A percentile compares a stretch with the other conserved stretches of the same genome.
Conservation (phyloP, 2,113 vertebrate genomes). For the Mirza zaza region DNA sequence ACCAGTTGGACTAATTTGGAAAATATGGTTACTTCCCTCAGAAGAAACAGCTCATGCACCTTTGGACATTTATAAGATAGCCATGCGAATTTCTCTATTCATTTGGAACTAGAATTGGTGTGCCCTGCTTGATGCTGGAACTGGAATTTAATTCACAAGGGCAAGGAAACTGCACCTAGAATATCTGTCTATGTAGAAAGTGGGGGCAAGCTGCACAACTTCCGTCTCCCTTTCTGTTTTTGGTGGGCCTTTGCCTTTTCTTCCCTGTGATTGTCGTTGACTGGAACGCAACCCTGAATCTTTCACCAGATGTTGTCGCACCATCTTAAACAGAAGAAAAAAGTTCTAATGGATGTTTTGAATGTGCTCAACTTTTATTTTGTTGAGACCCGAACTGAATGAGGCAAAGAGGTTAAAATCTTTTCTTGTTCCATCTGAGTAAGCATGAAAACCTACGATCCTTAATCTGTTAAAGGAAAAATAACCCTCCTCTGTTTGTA, state of each 20-base stretch:
- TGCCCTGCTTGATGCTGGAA: not conserved
- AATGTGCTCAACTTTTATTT: slow-evolving; percentile 67
- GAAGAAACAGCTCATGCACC: not conserved
- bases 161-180: not conserved
- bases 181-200: not conserved
- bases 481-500: slow-evolving; percentile 42
- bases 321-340: slow-evolving; percentile 50
- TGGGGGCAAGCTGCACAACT: not conserved
- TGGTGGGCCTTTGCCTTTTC: not conserved
- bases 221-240: not conserved
- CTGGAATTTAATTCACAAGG: not conserved
- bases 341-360: slow-evolving; percentile 51
- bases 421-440: slow-evolving; percentile 70
- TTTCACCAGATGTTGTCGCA: slow-evolving; percentile 46
- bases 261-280: not conserved
- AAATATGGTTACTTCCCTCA: slow-evolving; percentile 30
- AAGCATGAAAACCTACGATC: slow-evolving; percentile 60
- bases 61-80: not conserved
- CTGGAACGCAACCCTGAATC: slow-evolving; percentile 21
- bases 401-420: slow-evolving; percentile 64
- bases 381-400: slow-evolving; percentile 49
- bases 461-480: slow-evolving; percentile 69
- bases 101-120: not conserved
- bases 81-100: not conserved
- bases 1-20: slow-evolving; percentile 63